phyloP scores from a whole-genome alignment of 2,797 vertebrate species.

The Zenarchopterus dispar region DNA sequence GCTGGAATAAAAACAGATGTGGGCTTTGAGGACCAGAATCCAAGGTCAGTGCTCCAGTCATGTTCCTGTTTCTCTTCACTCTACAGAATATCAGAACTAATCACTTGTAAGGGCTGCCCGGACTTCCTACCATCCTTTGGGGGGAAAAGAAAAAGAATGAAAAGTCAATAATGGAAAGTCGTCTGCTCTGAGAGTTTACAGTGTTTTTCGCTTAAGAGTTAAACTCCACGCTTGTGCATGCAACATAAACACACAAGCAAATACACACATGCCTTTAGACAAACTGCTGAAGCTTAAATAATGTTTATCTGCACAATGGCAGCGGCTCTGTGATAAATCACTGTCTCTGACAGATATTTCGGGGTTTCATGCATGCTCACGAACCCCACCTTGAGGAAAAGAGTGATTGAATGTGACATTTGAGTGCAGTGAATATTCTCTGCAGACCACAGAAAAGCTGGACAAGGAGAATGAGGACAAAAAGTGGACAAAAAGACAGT shows the following conservation, averaged over 20 bases:
- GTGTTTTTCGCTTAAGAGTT: conserved; percentile 61
- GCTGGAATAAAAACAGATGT: conserved; percentile 25
- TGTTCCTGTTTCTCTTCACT: conserved; percentile 22
- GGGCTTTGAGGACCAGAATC: conserved; percentile 22
- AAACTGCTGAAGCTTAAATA: conserved; percentile 66
- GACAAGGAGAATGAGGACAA: conserved; percentile 15
- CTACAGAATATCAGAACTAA: conserved; percentile 45
- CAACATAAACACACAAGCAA: conserved; percentile 13
- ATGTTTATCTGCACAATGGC: conserved; percentile 58
- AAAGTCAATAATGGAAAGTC: conserved; percentile 52
- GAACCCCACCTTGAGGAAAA: conserved; percentile 45
- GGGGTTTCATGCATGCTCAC: conserved; percentile 59
- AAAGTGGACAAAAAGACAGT: conserved; percentile 19
- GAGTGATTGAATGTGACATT: conserved; percentile 38
- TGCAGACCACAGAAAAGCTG: conserved; percentile 22
- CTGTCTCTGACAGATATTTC: conserved; percentile 55
- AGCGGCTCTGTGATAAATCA: conserved; percentile 66
- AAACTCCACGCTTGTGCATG: conserved; percentile 52
- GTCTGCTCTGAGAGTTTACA: conserved; percentile 38
- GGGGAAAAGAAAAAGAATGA: conserved; percentile 44
- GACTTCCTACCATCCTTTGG: conserved; percentile 34
- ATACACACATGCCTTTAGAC: conserved; percentile 11
- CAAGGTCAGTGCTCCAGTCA: conserved; percentile 39
- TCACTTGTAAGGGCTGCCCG: conserved; percentile 28
- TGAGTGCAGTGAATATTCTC: conserved; percentile 31